Conservation (phyloP, 1,140 invertebrate genomes). For the Drosophila saltans region DNA sequence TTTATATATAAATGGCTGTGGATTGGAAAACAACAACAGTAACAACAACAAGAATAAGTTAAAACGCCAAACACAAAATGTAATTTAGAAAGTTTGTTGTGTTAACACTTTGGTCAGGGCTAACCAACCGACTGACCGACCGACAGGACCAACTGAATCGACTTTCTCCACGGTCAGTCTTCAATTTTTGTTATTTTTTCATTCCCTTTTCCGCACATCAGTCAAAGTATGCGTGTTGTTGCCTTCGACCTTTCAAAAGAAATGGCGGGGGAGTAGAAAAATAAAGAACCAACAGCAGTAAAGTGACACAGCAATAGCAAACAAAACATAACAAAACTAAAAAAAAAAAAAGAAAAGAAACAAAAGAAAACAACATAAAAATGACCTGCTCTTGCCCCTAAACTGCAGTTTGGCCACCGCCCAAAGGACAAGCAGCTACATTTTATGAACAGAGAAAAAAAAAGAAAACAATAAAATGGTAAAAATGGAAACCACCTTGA, state of each 20-base stretch:
- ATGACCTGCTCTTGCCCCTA: constrained; percentile 8
- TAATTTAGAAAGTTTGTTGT: constrained; percentile 70
- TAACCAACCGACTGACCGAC: not conserved
- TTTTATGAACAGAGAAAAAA: not conserved
- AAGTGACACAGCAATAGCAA: constrained; percentile 36
- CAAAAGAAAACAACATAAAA: not conserved
- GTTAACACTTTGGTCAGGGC: constrained; percentile 50
- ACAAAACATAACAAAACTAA: constrained; percentile 50
- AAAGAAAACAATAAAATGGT: not conserved
- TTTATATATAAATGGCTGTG: constrained; percentile 27
- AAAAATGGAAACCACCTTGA: not conserved
- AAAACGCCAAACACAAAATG: constrained; percentile 47
- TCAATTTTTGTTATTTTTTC: not conserved
- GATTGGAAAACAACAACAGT: constrained; percentile 26
- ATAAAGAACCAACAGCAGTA: constrained; percentile 19
- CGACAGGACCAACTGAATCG: not conserved
- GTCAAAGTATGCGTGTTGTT: constrained; percentile 56
- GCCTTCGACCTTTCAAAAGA: not conserved
- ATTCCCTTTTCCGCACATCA: constrained; percentile 29
- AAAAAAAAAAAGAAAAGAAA: too few relatives aligned
- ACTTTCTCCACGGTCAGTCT: not conserved
- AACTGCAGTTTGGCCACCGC: constrained; percentile 1
- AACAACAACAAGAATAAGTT: constrained; percentile 26
- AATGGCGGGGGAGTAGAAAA: not conserved
- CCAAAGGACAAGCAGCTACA: not conserved